A percentile compares a stretch with the other conserved stretches of the same genome.
Conservation (phyloP, 2,888 invertebrate species). For the Metalampra italica region DNA sequence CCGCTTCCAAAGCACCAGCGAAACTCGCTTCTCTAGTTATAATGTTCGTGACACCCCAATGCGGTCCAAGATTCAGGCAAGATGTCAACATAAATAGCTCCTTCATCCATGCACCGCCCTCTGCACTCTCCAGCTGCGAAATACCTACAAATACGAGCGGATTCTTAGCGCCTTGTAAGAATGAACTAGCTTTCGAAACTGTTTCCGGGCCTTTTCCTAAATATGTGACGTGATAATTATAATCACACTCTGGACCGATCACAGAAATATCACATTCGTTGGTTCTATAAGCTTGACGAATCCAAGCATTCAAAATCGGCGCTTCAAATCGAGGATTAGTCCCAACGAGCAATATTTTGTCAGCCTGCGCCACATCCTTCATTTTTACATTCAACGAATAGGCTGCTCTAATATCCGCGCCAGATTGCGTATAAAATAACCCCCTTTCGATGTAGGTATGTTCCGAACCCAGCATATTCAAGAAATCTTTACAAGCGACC, state of each 20-base stretch:
- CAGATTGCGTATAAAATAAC: slow-evolving; percentile 31
- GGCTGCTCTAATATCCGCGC: slow-evolving; percentile 48
- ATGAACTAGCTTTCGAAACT: slow-evolving; percentile 21
- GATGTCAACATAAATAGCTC: slow-evolving; percentile 24
- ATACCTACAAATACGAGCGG: slow-evolving; percentile 63
- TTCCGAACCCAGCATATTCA: slow-evolving; percentile 57
- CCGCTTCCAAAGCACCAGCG: slow-evolving; percentile 96
- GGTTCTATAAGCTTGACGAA: slow-evolving; percentile 93
- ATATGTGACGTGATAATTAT: slow-evolving; percentile 83
- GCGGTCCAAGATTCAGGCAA: slow-evolving; percentile 12
- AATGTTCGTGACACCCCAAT: slow-evolving; percentile 86
- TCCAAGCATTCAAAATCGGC: slow-evolving; percentile 94
- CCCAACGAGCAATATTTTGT: slow-evolving; percentile 93
- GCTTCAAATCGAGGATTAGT: slow-evolving; percentile 99
- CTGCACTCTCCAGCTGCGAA: slow-evolving; percentile 21
- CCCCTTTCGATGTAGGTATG: slow-evolving; percentile 51
- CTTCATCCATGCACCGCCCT: slow-evolving; percentile 29
- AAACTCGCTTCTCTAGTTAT: slow-evolving; percentile 94
- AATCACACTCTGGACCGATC: slow-evolving; percentile 92
- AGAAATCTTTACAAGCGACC: slow-evolving; percentile 58
- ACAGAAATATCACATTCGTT: slow-evolving; percentile 92
- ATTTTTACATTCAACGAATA: slow-evolving; percentile 78
- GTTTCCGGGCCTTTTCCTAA: slow-evolving; percentile 35
- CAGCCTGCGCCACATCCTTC: slow-evolving; percentile 86
- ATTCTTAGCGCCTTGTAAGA: slow-evolving; percentile 36